Percentiles rank a stretch among this genome's conserved stretches.
Evolutionary conservation across 2,888 invertebrate genomes (phyloP).

Genomic region (Pseudococcus longispinus): DNA sequence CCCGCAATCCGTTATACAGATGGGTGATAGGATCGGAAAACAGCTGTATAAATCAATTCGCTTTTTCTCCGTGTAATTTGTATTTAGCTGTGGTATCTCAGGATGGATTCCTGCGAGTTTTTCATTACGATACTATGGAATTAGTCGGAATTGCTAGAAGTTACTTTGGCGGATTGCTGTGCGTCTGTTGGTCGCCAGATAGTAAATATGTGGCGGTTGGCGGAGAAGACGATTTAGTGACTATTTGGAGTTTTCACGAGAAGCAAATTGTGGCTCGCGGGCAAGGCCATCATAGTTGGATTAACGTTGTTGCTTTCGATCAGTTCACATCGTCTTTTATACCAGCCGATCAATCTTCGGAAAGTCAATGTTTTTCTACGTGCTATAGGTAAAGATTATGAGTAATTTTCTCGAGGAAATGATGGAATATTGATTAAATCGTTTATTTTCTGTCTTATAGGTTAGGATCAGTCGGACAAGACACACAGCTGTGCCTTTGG

Average conservation of each 20-base stretch:
- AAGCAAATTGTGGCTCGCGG: constrained; percentile 95
- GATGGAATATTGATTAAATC: background rate
- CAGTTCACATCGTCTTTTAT: constrained; percentile 63
- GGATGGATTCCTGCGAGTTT: constrained; percentile 93
- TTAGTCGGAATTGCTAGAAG: constrained; percentile 90
- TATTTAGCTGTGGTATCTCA: constrained; percentile 94
- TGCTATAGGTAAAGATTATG: constrained; percentile 67
- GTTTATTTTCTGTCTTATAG: constrained; percentile 62
- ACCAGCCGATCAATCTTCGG: constrained; percentile 23
- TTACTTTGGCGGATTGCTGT: constrained; percentile 97
- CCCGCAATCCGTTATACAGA: constrained; percentile 92
- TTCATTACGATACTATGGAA: constrained; percentile 98
- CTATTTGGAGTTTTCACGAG: constrained; percentile 94
- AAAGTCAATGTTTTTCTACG: constrained; percentile 64
- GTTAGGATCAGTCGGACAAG: constrained; percentile 94
- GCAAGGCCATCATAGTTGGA: constrained; percentile 98
- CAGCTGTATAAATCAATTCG: constrained; percentile 92
- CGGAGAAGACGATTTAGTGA: constrained; percentile 98
- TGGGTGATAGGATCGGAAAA: constrained; percentile 85
- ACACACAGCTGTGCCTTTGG: constrained; percentile 97
- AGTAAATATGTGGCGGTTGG: constrained; percentile 94
- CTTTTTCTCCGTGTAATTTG: constrained; percentile 92
- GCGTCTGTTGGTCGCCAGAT: constrained; percentile 98
- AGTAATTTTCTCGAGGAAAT: background rate
- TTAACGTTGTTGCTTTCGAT: constrained; percentile 94